Conservation (phyloP, 2,797 vertebrate species). For the Limnodromus scolopaceus region DNA sequence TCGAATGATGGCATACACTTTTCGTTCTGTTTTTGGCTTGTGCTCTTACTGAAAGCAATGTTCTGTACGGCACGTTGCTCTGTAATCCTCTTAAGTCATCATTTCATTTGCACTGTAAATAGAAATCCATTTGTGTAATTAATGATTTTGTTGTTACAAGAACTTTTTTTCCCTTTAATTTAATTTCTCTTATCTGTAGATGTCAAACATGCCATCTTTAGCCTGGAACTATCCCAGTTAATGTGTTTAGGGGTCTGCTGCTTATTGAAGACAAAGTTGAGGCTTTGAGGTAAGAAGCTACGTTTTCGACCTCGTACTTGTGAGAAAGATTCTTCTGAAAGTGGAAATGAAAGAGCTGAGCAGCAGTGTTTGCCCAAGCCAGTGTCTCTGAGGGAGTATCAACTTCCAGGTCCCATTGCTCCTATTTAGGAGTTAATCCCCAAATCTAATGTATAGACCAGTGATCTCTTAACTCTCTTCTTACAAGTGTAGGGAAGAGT, state of each 20-base stretch:
- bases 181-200: neutral
- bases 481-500: neutral
- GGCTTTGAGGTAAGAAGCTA: neutral
- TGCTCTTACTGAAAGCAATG: slow-evolving; percentile 27
- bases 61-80: neutral
- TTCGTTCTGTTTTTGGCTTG: slow-evolving; percentile 4
- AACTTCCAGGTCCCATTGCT: neutral
- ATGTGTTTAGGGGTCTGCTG: neutral
- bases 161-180: neutral
- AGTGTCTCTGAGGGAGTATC: neutral
- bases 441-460: neutral
- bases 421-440: neutral
- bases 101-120: slow-evolving; percentile 51
- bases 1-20: slow-evolving; percentile 1
- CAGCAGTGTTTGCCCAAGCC: neutral
- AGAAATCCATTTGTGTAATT: slow-evolving; percentile 69
- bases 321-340: neutral
- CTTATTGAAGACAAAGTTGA: neutral
- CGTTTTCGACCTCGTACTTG: neutral
- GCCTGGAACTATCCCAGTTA: neutral
- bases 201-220: neutral
- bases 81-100: slow-evolving; percentile 63
- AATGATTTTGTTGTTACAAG: slow-evolving; percentile 48
- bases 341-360: neutral
- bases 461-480: neutral